A percentile compares a stretch with the other conserved stretches of the same genome.
phyloP scores from a whole-genome alignment of 2,888 invertebrate genomes.

The Drosophila mimica region DNA sequence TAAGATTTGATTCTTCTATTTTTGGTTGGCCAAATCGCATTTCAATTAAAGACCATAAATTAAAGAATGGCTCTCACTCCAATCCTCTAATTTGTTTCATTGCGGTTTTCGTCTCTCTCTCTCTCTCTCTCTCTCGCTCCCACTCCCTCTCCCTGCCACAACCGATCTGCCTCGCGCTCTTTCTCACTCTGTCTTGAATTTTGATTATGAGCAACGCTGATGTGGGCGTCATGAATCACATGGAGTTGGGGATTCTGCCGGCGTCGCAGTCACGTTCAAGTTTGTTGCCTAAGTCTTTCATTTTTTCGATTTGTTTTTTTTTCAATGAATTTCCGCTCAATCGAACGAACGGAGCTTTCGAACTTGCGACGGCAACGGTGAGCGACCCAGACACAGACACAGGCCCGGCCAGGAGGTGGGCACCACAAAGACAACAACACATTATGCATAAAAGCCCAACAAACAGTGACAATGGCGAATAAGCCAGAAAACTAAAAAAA shows the following conservation, averaged over 20 bases:
- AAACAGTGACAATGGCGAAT: constrained; percentile 36
- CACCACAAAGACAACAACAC: constrained; percentile 40
- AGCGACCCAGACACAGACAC: constrained; percentile 30
- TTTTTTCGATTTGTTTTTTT: constrained; percentile 36
- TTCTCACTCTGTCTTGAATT: constrained; percentile 33
- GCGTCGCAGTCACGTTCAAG: constrained; percentile 57
- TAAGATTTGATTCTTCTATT: constrained; percentile 1
- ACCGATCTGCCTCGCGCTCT: constrained; percentile 1
- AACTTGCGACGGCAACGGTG: constrained; percentile 27
- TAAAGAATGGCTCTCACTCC: constrained; percentile 15
- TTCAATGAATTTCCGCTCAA: constrained; percentile 76
- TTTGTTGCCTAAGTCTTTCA: constrained; percentile 78
- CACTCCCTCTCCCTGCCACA: not conserved
- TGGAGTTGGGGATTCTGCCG: constrained; percentile 41
- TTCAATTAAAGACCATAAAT: constrained; percentile 61
- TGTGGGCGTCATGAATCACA: constrained; percentile 76
- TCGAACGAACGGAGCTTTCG: constrained; percentile 41
- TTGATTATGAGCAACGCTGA: constrained; percentile 48
- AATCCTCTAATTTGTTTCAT: constrained; percentile 39
- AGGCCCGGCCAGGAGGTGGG: constrained; percentile 45
- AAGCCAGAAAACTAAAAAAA: constrained; percentile 39
- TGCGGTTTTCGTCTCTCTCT: constrained; percentile 26
- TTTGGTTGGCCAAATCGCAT: constrained; percentile 19
- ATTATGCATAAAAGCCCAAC: constrained; percentile 65
- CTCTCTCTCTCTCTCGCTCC: constrained; percentile 9